A percentile compares a stretch with the other conserved stretches of the same genome.
Conservation (phyloP, 2,113 vertebrate species). For the Rhinopomastus cyanomelas region DNA sequence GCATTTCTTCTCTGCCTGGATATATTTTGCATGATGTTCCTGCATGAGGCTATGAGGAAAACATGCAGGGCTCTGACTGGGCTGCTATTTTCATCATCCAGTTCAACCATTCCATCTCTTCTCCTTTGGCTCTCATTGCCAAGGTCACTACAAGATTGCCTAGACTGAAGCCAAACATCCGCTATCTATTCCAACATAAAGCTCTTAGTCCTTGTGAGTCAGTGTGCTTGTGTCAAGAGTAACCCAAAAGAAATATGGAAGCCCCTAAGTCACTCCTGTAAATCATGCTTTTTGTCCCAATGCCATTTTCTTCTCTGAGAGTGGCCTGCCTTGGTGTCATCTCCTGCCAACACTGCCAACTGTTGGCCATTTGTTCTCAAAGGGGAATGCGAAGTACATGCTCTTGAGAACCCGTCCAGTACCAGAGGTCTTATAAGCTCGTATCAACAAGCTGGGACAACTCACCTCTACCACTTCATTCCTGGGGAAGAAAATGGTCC, state of each 20-base stretch:
- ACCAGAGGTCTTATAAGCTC: background rate
- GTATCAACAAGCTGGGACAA: background rate
- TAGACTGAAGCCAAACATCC: background rate
- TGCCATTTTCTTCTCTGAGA: conserved; percentile 15
- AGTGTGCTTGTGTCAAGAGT: background rate
- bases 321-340: background rate
- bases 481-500: background rate
- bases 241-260: conserved; percentile 19
- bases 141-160: background rate
- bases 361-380: background rate
- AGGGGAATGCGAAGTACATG: accelerated
- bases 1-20: background rate
- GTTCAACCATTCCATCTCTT: background rate
- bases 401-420: background rate
- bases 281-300: background rate
- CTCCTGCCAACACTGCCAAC: background rate
- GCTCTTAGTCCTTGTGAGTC: conserved; percentile 19
- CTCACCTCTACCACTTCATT: background rate
- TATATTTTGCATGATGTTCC: background rate
- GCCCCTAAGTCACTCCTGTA: background rate
- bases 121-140: background rate
- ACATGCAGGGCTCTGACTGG: background rate
- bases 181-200: background rate
- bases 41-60: background rate
- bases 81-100: background rate